These are phyloP conservation scores for Megalops atlanticus DNA, from an alignment of 2,113 vertebrate species.

Conservation along the genomic window DNA sequence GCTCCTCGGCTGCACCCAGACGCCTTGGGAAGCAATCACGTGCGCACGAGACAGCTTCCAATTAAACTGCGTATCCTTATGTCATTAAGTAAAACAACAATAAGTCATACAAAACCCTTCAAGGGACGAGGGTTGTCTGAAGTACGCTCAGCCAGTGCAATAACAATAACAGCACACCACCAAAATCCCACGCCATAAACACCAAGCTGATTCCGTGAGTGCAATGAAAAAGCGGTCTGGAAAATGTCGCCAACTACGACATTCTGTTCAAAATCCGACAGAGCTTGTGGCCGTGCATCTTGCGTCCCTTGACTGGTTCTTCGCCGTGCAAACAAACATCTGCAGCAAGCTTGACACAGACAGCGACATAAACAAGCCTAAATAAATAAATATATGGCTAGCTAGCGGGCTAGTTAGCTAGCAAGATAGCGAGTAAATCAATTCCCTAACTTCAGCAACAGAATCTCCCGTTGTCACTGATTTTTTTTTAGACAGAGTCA, in stretches of 20 bases:
- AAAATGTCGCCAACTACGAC: background rate
- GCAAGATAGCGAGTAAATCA: background rate
- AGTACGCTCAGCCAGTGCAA: background rate
- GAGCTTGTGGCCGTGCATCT: background rate
- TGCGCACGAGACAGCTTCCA: background rate
- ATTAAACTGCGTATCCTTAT: constrained; percentile 5
- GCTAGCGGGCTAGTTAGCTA: background rate
- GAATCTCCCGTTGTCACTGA: constrained; percentile 5
- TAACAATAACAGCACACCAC: background rate
- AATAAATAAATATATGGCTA: constrained; percentile 24
- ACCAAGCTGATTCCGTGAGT: background rate
- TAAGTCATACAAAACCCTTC: background rate
- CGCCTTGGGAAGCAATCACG: background rate
- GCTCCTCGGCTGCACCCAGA: background rate
- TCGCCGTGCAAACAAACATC: background rate
- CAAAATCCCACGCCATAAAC: background rate
- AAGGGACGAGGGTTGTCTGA: background rate
- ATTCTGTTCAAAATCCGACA: background rate
- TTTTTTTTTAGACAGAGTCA: background rate
- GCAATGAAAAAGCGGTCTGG: background rate
- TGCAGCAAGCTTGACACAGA: background rate
- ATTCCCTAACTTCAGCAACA: background rate
- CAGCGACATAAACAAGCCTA: constrained; percentile 27
- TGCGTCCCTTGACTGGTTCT: background rate
- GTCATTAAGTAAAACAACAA: background rate